Evolutionary conservation across 2,888 invertebrate species (phyloP).

Genomic region (Napeogenes sylphis): DNA sequence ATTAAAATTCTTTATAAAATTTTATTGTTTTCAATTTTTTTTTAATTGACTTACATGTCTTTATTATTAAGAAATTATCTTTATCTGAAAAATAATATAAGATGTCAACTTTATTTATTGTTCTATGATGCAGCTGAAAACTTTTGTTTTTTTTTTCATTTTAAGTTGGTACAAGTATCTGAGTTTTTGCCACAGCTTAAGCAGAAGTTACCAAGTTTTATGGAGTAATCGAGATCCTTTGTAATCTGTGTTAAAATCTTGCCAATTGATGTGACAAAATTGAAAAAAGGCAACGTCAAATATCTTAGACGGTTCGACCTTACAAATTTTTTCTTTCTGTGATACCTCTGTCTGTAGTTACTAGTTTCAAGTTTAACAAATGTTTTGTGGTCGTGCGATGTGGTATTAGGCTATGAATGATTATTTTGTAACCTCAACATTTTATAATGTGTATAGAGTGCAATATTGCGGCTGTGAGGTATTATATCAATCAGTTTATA

Average conservation of each 20-base stretch:
- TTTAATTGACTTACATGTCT: too few relatives aligned
- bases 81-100: too few relatives aligned
- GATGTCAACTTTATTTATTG: too few relatives aligned
- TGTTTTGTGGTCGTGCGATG: conserved; percentile 61
- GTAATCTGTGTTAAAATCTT: conserved; percentile 21
- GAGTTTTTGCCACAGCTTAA: background rate
- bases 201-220: background rate
- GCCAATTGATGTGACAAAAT: conserved; percentile 9
- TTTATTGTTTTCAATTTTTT: too few relatives aligned
- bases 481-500: conserved; percentile 56
- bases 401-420: conserved; percentile 55
- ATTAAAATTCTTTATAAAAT: too few relatives aligned
- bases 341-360: conserved; percentile 43
- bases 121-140: too few relatives aligned
- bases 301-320: conserved; percentile 25
- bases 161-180: background rate
- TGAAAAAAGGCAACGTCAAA: conserved; percentile 21
- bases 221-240: background rate
- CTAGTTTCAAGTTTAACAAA: conserved; percentile 40
- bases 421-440: conserved; percentile 44
- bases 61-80: too few relatives aligned
- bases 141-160: too few relatives aligned
- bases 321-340: conserved; percentile 43
- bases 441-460: conserved; percentile 71
- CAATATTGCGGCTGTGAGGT: conserved; percentile 50